A percentile compares a stretch with the other conserved stretches of the same genome.
Evolutionary conservation across 2,888 invertebrate species (phyloP).

Genomic region (Coleophora deauratella): DNA sequence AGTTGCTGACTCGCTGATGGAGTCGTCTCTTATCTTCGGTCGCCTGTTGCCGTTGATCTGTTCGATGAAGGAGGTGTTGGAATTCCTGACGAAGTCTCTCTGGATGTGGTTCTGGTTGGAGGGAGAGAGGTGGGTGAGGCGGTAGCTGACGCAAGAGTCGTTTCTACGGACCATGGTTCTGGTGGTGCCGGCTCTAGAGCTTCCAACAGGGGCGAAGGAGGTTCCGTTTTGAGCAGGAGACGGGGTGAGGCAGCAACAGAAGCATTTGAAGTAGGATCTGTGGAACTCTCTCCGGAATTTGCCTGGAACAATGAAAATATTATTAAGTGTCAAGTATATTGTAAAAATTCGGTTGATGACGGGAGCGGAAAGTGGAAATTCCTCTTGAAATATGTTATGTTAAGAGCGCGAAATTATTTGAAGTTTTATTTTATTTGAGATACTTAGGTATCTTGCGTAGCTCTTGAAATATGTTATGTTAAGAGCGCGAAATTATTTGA

Average conservation of each 20-base stretch:
- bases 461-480: too few relatives aligned
- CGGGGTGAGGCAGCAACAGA: slow-evolving; percentile 53
- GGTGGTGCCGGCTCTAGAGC: slow-evolving; percentile 58
- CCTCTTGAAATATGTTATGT: too few relatives aligned
- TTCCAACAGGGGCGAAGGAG: slow-evolving; percentile 60
- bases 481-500: too few relatives aligned
- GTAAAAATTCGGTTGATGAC: too few relatives aligned
- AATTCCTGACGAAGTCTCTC: slow-evolving; percentile 52
- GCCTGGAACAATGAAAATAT: slow-evolving; percentile 69
- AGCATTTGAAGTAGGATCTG: slow-evolving; percentile 79
- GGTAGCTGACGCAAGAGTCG: slow-evolving; percentile 62
- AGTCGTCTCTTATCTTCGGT: slow-evolving; percentile 55
- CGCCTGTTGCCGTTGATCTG: slow-evolving; percentile 56
- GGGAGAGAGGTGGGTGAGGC: slow-evolving; percentile 60
- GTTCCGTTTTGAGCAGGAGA: slow-evolving; percentile 53
- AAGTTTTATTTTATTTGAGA: too few relatives aligned
- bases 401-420: too few relatives aligned
- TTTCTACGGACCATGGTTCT: slow-evolving; percentile 59
- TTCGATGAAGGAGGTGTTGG: slow-evolving; percentile 64
- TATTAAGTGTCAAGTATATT: not conserved
- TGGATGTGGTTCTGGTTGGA: slow-evolving; percentile 63
- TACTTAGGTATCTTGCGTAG: too few relatives aligned
- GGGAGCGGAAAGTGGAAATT: too few relatives aligned
- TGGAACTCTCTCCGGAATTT: slow-evolving; percentile 83
- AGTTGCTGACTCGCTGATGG: slow-evolving; percentile 55